phyloP scores from a whole-genome alignment of 1,140 invertebrate species.

The Agrilus planipennis region DNA sequence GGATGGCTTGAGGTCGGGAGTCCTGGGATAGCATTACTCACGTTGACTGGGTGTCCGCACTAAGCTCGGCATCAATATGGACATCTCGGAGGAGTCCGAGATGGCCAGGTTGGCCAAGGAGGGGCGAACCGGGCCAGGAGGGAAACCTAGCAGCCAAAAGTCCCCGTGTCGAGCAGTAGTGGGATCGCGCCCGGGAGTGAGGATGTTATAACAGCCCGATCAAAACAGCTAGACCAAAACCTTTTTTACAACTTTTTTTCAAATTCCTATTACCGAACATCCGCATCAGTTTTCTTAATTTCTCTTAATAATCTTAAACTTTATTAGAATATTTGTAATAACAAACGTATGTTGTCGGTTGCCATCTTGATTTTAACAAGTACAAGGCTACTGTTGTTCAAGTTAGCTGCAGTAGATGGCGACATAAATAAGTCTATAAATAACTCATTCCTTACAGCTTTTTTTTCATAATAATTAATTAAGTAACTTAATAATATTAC shows the following conservation, averaged over 20 bases:
- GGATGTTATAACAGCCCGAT: conserved; percentile 65
- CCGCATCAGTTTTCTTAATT: not conserved
- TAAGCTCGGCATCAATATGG: conserved; percentile 92
- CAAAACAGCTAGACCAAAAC: conserved; percentile 73
- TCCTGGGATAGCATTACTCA: conserved; percentile 51
- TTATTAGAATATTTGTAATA: no score
- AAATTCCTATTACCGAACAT: not conserved
- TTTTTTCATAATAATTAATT: no score
- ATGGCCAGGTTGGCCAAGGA: conserved; percentile 84
- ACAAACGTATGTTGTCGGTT: no score
- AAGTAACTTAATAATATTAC: no score
- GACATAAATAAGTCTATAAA: no score
- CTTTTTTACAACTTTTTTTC: conserved; percentile 43
- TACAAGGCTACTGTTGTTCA: no score
- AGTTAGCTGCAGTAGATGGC: no score
- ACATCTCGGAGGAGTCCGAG: conserved; percentile 63
- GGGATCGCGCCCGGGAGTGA: conserved; percentile 94
- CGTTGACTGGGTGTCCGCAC: conserved; percentile 76
- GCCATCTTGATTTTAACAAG: no score
- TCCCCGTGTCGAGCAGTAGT: conserved; percentile 92
- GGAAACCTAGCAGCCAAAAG: conserved; percentile 96
- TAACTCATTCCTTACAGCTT: no score
- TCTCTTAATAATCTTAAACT: no score
- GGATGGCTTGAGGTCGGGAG: conserved; percentile 80
- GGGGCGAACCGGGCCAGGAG: conserved; percentile 91